Conservation (phyloP, 2,888 invertebrate genomes). For the Chrysotoxum bicinctum region DNA sequence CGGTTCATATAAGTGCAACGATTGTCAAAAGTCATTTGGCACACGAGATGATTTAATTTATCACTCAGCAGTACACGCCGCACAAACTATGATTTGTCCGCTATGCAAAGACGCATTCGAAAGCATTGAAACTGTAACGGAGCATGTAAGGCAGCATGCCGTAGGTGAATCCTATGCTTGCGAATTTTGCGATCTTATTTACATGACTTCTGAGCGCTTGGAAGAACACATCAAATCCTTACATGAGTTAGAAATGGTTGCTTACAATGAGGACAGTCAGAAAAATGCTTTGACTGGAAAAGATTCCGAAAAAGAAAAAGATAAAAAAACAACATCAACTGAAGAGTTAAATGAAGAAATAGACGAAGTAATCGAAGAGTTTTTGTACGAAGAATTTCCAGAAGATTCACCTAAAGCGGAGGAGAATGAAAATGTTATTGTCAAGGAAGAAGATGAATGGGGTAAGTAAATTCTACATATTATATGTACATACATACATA, state of each 20-base stretch:
- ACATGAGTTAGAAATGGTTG: slow-evolving; percentile 84
- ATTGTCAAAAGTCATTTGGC: slow-evolving; percentile 84
- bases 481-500: no score
- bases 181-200: slow-evolving; percentile 88
- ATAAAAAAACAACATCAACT: no score
- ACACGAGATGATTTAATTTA: slow-evolving; percentile 88
- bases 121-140: slow-evolving; percentile 86
- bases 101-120: slow-evolving; percentile 88
- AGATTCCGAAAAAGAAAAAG: slow-evolving; percentile 37
- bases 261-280: slow-evolving; percentile 75
- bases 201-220: slow-evolving; percentile 85
- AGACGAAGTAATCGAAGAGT: slow-evolving; percentile 73
- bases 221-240: slow-evolving; percentile 83
- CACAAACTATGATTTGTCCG: slow-evolving; percentile 87
- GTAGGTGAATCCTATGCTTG: slow-evolving; percentile 85
- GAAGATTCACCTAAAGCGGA: slow-evolving; percentile 5
- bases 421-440: slow-evolving; percentile 26
- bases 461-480: no score
- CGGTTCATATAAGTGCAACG: slow-evolving; percentile 82
- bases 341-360: slow-evolving; percentile 39
- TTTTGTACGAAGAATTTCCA: slow-evolving; percentile 72
- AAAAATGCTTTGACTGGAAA: slow-evolving; percentile 32
- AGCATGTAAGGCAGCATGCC: slow-evolving; percentile 89
- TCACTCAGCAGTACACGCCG: slow-evolving; percentile 90
- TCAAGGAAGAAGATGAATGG: slow-evolving; percentile 62